Percentiles rank a stretch among this genome's conserved stretches.
phyloP scores from a whole-genome alignment of 2,888 invertebrate species.

The Stictocephala bisonia region DNA sequence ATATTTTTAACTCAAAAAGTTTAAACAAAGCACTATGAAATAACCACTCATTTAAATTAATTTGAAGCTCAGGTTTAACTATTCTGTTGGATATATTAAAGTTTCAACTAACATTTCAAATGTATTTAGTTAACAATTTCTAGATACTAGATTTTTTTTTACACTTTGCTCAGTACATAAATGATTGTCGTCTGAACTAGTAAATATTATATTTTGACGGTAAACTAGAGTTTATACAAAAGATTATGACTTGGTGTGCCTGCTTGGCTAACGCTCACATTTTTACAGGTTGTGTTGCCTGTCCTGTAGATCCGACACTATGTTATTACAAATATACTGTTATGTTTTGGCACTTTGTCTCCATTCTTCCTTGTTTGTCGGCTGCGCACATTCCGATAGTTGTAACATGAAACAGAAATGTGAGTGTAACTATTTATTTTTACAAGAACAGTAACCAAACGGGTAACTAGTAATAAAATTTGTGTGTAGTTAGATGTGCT shows the following conservation, averaged over 20 bases:
- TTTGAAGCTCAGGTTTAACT: too few species aligned
- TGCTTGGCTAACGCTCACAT: constrained; percentile 23
- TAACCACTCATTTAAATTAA: too few species aligned
- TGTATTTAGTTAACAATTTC: too few species aligned
- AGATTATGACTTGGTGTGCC: constrained; percentile 36
- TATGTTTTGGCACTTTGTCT: constrained; percentile 39
- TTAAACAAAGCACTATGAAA: too few species aligned
- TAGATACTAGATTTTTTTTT: too few species aligned
- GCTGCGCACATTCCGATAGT: not conserved
- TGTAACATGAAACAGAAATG: not conserved
- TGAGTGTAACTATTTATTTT: constrained; percentile 8
- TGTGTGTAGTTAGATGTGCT: constrained; percentile 36
- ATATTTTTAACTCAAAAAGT: not conserved
- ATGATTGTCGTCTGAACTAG: too few species aligned
- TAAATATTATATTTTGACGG: constrained; percentile 5
- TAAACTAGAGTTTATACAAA: constrained; percentile 35
- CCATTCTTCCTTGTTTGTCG: constrained; percentile 5
- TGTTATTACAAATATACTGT: constrained; percentile 48
- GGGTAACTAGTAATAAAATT: constrained; percentile 24
- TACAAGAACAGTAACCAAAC: constrained; percentile 26
- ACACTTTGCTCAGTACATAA: too few species aligned
- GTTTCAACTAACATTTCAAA: too few species aligned
- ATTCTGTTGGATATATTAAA: too few species aligned
- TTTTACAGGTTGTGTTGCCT: constrained; percentile 30
- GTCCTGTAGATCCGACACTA: constrained; percentile 26